phyloP scores from a whole-genome alignment of 2,113 vertebrate genomes.

The Rutilus rutilus region DNA sequence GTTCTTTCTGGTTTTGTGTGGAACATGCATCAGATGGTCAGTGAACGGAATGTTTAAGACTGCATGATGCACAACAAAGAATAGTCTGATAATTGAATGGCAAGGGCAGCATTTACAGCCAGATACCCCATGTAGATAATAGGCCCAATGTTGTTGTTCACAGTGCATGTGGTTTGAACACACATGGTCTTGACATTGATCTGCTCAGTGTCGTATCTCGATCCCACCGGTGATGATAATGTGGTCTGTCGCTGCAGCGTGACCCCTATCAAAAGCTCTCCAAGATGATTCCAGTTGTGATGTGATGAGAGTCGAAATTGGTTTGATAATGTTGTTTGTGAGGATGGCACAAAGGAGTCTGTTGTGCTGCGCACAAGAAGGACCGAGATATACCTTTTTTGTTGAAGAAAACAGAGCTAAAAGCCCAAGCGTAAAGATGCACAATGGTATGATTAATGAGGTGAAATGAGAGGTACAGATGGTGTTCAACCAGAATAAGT shows the following conservation, averaged over 20 bases:
- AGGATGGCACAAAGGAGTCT: slow-evolving; percentile 13
- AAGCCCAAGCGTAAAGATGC: neutral
- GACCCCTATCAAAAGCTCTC: slow-evolving; percentile 4
- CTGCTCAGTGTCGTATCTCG: neutral
- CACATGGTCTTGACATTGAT: neutral
- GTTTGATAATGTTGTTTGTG: slow-evolving; percentile 37
- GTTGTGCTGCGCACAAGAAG: neutral
- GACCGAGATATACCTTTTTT: neutral
- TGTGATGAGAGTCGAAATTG: slow-evolving; percentile 31
- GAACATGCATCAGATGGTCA: neutral
- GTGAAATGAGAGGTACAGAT: slow-evolving; percentile 5
- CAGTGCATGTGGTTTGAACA: neutral
- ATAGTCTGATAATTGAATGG: neutral
- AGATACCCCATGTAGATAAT: slow-evolving; percentile 17
- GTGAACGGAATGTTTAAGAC: neutral
- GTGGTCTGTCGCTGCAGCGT: neutral
- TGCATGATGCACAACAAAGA: neutral
- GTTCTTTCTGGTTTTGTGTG: neutral
- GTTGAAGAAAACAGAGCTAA: neutral
- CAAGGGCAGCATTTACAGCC: slow-evolving; percentile 15
- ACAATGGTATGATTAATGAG: neutral
- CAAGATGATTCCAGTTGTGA: slow-evolving; percentile 2
- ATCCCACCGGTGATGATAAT: neutral
- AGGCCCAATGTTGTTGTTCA: neutral
- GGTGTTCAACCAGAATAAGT: too few species aligned